Conservation (phyloP, 2,888 invertebrate species). For the Tetheella fluctuosa region DNA sequence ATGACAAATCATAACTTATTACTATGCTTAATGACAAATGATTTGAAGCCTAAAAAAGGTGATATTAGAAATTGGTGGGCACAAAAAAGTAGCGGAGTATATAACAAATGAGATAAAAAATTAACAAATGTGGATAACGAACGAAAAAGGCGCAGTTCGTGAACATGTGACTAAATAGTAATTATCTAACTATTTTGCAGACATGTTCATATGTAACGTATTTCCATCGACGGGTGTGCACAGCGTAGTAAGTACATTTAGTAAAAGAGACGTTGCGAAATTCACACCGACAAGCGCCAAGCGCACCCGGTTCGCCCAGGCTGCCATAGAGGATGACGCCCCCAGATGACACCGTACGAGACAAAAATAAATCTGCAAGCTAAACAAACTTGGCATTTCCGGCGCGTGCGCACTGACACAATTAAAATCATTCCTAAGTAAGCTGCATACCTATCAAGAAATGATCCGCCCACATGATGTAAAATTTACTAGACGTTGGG, state of each 20-base stretch:
- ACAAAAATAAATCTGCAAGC: conserved; percentile 80
- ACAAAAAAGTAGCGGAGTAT: no score
- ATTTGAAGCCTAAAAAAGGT: no score
- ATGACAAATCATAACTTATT: no score
- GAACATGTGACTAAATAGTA: conserved; percentile 16
- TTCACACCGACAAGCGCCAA: conserved; percentile 67
- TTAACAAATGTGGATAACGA: conserved; percentile 22
- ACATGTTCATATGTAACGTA: conserved; percentile 50
- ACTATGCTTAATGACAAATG: no score
- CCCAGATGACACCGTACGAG: conserved; percentile 72
- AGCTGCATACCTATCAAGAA: conserved; percentile 25
- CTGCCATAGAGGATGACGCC: conserved; percentile 71
- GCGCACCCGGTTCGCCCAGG: conserved; percentile 48
- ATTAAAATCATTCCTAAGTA: conserved; percentile 57
- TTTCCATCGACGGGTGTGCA: conserved; percentile 58
- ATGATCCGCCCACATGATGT: conserved; percentile 9
- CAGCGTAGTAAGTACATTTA: conserved; percentile 20
- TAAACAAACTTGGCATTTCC: conserved; percentile 81
- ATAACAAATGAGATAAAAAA: background rate
- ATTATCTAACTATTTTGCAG: conserved; percentile 38
- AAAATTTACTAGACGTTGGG: conserved; percentile 13
- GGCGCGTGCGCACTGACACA: conserved; percentile 71
- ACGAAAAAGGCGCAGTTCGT: conserved; percentile 9
- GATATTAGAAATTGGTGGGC: no score
- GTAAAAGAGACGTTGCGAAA: conserved; percentile 60